Conservation (phyloP, 2,888 invertebrate genomes). For the Octonoba sinensis region DNA sequence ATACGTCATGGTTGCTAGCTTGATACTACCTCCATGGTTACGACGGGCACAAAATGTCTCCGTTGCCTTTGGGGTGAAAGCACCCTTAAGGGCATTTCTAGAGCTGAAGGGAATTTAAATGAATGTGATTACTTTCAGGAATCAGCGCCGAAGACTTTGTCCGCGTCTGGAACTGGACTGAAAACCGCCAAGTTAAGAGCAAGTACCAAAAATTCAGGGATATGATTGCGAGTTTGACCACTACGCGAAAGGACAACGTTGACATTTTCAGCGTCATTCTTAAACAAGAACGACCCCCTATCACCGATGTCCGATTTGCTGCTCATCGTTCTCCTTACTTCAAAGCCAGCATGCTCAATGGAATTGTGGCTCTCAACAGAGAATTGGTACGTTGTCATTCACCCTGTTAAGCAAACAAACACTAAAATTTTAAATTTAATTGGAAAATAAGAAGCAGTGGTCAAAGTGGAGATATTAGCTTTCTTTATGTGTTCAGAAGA, state of each 20-base stretch:
- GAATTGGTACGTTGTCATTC: slow-evolving; percentile 77
- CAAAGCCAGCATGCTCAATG: slow-evolving; percentile 93
- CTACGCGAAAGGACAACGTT: slow-evolving; percentile 88
- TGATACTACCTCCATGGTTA: no score
- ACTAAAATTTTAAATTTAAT: no score
- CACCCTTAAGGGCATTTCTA: no score
- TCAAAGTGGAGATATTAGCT: no score
- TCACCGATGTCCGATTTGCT: slow-evolving; percentile 92
- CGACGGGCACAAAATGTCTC: no score
- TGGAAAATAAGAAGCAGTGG: no score
- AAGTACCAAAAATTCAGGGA: slow-evolving; percentile 91
- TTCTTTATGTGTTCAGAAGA: no score
- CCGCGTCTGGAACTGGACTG: slow-evolving; percentile 92
- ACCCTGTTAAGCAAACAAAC: no score
- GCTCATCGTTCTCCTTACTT: slow-evolving; percentile 97
- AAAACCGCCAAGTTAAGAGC: slow-evolving; percentile 85
- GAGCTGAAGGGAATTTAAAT: no score
- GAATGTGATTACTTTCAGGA: slow-evolving; percentile 73
- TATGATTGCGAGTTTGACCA: slow-evolving; percentile 85
- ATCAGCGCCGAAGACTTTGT: slow-evolving; percentile 97
- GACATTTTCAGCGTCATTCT: slow-evolving; percentile 97
- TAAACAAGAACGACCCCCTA: slow-evolving; percentile 82
- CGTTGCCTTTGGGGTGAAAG: no score
- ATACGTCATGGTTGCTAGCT: no score
- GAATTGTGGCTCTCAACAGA: slow-evolving; percentile 91